phyloP scores from a whole-genome alignment of 2,113 vertebrate genomes.

The Progne subis region DNA sequence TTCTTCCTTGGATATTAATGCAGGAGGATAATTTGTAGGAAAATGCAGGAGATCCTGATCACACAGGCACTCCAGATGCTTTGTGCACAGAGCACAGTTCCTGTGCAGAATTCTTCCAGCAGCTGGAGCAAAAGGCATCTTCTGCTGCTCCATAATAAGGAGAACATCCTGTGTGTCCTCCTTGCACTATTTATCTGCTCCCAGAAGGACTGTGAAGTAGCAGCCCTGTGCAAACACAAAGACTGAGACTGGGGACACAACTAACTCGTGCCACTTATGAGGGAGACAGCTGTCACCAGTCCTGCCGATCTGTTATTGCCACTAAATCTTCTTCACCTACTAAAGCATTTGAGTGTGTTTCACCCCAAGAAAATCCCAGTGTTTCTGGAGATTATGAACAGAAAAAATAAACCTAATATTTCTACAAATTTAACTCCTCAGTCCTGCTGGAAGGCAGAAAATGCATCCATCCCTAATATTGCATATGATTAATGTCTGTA shows the following conservation, averaged over 20 bases:
- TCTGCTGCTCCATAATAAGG: background rate
- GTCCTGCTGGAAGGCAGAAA: background rate
- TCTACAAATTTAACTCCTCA: background rate
- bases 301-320: background rate
- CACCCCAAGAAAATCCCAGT: background rate
- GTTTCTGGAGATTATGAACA: background rate
- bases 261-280: fast-evolving
- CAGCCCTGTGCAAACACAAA: background rate
- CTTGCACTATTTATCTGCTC: background rate
- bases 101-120: background rate
- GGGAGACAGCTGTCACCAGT: background rate
- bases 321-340: background rate
- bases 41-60: background rate
- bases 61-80: background rate
- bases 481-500: background rate
- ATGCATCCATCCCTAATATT: background rate
- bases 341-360: background rate
- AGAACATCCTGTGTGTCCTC: background rate
- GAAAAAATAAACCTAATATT: background rate
- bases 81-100: background rate
- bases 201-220: background rate
- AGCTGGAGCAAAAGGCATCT: background rate
- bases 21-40: background rate
- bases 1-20: background rate
- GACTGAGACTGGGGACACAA: background rate